A percentile compares a stretch with the other conserved stretches of the same genome.
These are phyloP conservation scores for Limnodromus scolopaceus DNA, from an alignment of 2,797 vertebrate genomes.

Conservation along the genomic window DNA sequence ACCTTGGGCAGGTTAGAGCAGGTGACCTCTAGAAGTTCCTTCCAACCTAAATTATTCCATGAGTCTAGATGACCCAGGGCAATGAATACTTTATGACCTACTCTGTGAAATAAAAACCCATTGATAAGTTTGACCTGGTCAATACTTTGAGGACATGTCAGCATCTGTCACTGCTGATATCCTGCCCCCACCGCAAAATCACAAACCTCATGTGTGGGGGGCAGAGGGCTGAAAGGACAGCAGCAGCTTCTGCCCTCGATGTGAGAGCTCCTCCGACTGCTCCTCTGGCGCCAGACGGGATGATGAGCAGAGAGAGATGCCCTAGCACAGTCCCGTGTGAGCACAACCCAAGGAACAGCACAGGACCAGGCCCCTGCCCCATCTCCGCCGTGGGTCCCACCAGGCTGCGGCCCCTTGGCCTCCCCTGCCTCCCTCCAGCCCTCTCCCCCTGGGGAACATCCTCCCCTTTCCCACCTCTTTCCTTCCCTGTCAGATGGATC, in stretches of 20 bases:
- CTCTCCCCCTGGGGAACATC: neutral
- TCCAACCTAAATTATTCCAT: slow-evolving; percentile 66
- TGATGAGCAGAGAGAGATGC: neutral
- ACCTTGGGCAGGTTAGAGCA: neutral
- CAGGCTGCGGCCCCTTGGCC: neutral
- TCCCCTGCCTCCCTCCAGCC: neutral
- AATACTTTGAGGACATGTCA: slow-evolving; percentile 3
- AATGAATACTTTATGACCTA: slow-evolving; percentile 66
- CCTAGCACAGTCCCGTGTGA: neutral
- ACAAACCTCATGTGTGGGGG: neutral
- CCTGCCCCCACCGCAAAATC: slow-evolving; percentile 36
- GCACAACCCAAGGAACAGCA: neutral
- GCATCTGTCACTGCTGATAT: slow-evolving; percentile 57
- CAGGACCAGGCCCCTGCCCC: neutral
- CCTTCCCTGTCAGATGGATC: neutral
- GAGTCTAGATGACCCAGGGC: slow-evolving; percentile 53
- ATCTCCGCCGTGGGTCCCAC: neutral
- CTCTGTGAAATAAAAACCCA: slow-evolving; percentile 62
- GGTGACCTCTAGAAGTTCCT: slow-evolving; percentile 62
- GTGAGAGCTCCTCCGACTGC: neutral
- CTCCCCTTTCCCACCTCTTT: neutral
- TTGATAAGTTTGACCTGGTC: slow-evolving; percentile 73
- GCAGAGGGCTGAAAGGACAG: slow-evolving; percentile 28
- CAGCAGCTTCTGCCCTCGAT: neutral
- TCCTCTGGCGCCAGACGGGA: neutral